phyloP scores from a whole-genome alignment of 1,140 invertebrate genomes.

The Apocrypta bakeri region DNA sequence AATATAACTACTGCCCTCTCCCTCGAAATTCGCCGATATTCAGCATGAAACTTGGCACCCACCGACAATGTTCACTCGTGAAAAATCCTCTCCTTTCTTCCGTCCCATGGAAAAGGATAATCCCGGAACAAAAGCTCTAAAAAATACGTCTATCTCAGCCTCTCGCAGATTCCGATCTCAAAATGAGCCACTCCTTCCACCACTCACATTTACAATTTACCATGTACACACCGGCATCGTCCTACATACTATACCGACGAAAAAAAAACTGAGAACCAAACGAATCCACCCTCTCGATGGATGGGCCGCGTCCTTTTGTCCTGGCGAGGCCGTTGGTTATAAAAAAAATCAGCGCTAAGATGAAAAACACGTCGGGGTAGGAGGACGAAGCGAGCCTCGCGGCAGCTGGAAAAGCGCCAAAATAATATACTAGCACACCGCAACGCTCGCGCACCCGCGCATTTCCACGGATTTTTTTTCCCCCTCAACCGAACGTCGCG shows the following conservation, averaged over 20 bases:
- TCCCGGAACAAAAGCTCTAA: neutral
- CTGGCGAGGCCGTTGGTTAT: slow-evolving; percentile 16
- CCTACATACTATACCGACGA: neutral
- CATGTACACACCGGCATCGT: neutral
- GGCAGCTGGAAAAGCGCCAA: slow-evolving; percentile 65
- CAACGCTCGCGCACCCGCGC: slow-evolving; percentile 7
- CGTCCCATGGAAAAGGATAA: neutral
- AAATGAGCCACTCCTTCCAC: slow-evolving; percentile 29
- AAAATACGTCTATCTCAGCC: neutral
- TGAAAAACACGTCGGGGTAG: slow-evolving; percentile 57
- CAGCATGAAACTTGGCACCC: slow-evolving; percentile 50
- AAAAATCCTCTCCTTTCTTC: slow-evolving; percentile 17
- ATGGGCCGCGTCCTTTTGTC: slow-evolving; percentile 51
- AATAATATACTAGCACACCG: slow-evolving; percentile 69
- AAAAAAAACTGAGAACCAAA: neutral
- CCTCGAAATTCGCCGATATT: neutral
- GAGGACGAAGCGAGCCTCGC: slow-evolving; percentile 64
- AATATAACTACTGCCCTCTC: too few species aligned
- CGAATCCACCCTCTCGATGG: neutral
- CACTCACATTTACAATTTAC: slow-evolving; percentile 21
- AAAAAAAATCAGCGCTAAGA: slow-evolving; percentile 61
- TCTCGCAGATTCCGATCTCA: slow-evolving; percentile 10
- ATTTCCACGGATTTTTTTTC: neutral
- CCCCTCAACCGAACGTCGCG: neutral
- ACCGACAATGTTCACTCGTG: slow-evolving; percentile 4